A percentile compares a stretch with the other conserved stretches of the same genome.
phyloP scores from a whole-genome alignment of 2,113 vertebrate species.

The Bettongia penicillata region DNA sequence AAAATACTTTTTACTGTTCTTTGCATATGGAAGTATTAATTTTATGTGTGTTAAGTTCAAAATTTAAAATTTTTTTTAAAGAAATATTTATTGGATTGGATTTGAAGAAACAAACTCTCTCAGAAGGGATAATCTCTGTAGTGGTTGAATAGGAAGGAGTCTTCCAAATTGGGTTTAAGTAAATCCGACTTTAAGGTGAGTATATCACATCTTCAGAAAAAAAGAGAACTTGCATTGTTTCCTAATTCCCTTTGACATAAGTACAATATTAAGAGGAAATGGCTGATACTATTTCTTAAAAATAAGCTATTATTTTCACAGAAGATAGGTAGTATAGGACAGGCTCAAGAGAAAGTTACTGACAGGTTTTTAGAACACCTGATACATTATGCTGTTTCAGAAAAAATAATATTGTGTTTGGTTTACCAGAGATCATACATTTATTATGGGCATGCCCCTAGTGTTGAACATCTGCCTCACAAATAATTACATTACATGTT shows the following conservation, averaged over 20 bases:
- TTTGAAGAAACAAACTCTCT: not conserved
- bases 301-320: not conserved
- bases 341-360: not conserved
- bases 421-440: accelerated
- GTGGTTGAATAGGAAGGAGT: not conserved
- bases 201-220: not conserved
- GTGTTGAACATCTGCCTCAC: not conserved
- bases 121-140: not conserved
- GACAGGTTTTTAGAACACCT: not conserved
- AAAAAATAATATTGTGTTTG: not conserved
- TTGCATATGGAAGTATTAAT: not conserved
- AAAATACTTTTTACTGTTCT: not conserved
- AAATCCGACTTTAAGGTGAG: not conserved
- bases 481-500: not conserved
- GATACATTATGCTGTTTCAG: not conserved
- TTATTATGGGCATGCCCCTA: not conserved
- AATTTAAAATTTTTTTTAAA: not conserved
- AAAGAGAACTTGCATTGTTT: not conserved
- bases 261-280: not conserved
- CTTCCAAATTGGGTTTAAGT: not conserved
- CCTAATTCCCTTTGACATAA: not conserved
- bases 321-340: not conserved
- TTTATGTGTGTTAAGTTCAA: not conserved
- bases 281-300: not conserved
- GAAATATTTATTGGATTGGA: not conserved